Evolutionary conservation across 2,797 vertebrate genomes (phyloP).

Genomic region (Alosa sapidissima): DNA sequence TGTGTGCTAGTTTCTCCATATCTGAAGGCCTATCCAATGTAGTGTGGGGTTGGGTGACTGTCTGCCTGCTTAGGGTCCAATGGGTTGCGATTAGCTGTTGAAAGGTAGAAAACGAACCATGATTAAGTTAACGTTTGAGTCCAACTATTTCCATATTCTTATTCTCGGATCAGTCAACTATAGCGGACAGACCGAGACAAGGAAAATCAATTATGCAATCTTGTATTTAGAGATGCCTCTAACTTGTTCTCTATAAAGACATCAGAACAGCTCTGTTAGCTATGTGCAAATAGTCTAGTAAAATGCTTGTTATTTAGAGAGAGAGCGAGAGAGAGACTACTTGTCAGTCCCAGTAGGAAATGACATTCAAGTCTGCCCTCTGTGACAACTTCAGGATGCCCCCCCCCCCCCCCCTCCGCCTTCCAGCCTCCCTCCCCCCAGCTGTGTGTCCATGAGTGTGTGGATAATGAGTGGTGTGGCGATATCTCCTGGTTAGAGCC

Average conservation of each 20-base stretch:
- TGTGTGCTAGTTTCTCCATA: slow-evolving; percentile 39
- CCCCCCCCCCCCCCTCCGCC: neutral
- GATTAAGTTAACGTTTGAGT: neutral
- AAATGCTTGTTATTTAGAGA: neutral
- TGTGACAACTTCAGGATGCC: neutral
- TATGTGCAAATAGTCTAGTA: neutral
- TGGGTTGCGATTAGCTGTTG: neutral
- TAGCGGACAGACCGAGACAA: neutral
- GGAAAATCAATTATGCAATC: neutral
- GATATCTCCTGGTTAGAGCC: slow-evolving; percentile 22
- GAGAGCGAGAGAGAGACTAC: neutral
- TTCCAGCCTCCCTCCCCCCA: neutral
- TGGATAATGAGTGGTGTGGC: slow-evolving; percentile 39
- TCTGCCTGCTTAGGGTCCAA: slow-evolving; percentile 55
- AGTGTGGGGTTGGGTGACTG: slow-evolving; percentile 41
- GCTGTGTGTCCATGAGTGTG: slow-evolving; percentile 23
- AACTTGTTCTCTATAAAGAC: neutral
- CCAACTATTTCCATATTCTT: neutral
- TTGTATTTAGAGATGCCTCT: neutral
- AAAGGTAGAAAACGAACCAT: neutral
- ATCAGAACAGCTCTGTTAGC: neutral
- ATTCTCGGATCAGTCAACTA: neutral
- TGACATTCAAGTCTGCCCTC: neutral
- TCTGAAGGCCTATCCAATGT: slow-evolving; percentile 53
- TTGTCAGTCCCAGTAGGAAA: neutral